Percentiles rank a stretch among this genome's conserved stretches.
phyloP scores from a whole-genome alignment of 1,140 invertebrate genomes.

The Heterodera carotae region DNA sequence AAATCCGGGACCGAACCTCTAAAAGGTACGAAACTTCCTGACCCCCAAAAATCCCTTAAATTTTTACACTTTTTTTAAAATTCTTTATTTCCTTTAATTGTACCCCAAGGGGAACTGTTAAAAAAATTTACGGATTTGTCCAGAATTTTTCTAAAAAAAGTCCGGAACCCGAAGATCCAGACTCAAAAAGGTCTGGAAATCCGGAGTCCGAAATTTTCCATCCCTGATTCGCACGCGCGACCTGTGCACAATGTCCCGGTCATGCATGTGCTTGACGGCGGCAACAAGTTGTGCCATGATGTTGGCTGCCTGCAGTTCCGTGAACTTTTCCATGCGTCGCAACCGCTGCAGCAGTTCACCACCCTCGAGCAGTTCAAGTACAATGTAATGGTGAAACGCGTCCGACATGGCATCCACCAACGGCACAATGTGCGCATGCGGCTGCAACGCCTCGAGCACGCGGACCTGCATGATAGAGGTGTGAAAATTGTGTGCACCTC shows the following conservation, averaged over 20 bases:
- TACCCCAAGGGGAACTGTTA: too few species aligned
- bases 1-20: too few species aligned
- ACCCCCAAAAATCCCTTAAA: too few species aligned
- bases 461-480: slow-evolving; percentile 17
- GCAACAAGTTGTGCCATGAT: slow-evolving; percentile 79
- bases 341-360: slow-evolving; percentile 81
- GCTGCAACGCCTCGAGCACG: slow-evolving; percentile 78
- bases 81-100: too few species aligned
- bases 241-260: slow-evolving; percentile 77
- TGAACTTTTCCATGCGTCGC: slow-evolving; percentile 73
- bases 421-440: slow-evolving; percentile 83
- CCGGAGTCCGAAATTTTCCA: neutral
- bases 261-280: slow-evolving; percentile 81
- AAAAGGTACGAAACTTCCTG: too few species aligned
- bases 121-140: too few species aligned
- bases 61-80: too few species aligned
- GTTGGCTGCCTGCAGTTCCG: slow-evolving; percentile 73
- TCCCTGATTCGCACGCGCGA: neutral
- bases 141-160: too few species aligned
- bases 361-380: slow-evolving; percentile 77
- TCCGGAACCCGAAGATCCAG: too few species aligned
- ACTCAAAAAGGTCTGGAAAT: too few species aligned
- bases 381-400: slow-evolving; percentile 69
- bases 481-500: neutral
- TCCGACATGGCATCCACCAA: slow-evolving; percentile 80